phyloP scores from a whole-genome alignment of 1,140 invertebrate species.

The Marisa cornuarietis region DNA sequence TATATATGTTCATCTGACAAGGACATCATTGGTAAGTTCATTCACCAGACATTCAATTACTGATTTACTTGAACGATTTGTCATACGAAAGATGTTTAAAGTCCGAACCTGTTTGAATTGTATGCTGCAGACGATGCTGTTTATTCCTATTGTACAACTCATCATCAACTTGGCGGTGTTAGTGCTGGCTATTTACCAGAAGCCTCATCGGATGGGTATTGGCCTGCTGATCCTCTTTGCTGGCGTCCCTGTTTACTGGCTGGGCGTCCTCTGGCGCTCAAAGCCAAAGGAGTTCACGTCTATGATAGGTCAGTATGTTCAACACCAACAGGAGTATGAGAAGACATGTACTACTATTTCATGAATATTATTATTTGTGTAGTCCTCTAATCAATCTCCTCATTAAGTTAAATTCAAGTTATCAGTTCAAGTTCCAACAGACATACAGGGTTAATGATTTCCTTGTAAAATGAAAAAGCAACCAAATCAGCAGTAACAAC shows the following conservation, averaged over 20 bases:
- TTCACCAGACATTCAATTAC: no score
- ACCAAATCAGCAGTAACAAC: neutral
- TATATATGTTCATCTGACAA: no score
- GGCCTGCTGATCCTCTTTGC: slow-evolving; percentile 74
- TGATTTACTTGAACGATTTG: no score
- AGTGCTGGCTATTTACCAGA: slow-evolving; percentile 68
- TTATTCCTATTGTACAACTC: slow-evolving; percentile 41
- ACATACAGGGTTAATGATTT: no score
- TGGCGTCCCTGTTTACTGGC: slow-evolving; percentile 69
- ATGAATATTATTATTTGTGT: no score
- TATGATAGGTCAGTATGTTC: slow-evolving; percentile 36
- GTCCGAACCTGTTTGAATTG: neutral
- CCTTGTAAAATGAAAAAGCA: neutral
- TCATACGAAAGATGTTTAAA: neutral
- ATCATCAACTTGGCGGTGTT: slow-evolving; percentile 45
- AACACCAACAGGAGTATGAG: neutral
- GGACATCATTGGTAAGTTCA: no score
- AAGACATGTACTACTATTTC: neutral
- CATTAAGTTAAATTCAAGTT: no score
- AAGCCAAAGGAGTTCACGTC: slow-evolving; percentile 71
- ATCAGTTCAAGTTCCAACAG: neutral
- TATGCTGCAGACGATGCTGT: slow-evolving; percentile 42
- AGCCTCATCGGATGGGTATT: slow-evolving; percentile 81
- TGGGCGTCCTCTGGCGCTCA: slow-evolving; percentile 65
- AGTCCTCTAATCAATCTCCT: neutral